Base-by-base conservation (phyloP, 2,888 invertebrate species). In the Philereme transversata region DNA sequence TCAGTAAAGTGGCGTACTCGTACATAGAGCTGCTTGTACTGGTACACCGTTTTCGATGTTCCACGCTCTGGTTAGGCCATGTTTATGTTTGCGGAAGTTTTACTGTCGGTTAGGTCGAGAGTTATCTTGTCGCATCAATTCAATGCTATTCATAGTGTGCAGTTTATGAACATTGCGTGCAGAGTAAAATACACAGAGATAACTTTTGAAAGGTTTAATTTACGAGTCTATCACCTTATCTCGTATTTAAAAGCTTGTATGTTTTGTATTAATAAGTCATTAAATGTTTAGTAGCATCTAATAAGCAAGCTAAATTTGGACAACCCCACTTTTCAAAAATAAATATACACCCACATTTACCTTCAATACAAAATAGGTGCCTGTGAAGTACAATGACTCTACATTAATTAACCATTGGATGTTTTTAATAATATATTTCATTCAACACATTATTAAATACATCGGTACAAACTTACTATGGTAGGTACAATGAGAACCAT, bases 71-170 rank as follows among this genome's bases (percentile, higher is more conserved):
- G 53, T 68, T 66, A 49, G 38, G 57, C 51, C 51, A 52, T 62
- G 57, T 61, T 55, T 55, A 60, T 62, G 64, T 68, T 64, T 65
- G 67, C 68, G 70, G 70, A 70, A 70, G 68, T 63, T 67, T 68
- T 65, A 67, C 64, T 58, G 62, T 57, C 67, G 40, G 68, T 69
- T 62, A 61, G 64, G 59, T 61, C 59, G 57, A 57, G 57, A 60
- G 60, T 58, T 60, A 64, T 56, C 55, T 57, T 52, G 58, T 62
- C 52, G 45, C 46, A 51, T 60, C 54, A 58, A 55, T 62, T 62
- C 47, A 50, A 57, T 54, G 54, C 46, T 51, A 58, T 61, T 53
- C 61, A 57, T 57, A 45, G 47, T 57, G 35, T 56, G 36, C 54
- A 51, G 47, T 51, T 51, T 57, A 57, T 51, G 40, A 57, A 57